These are phyloP conservation scores for Probaryconus sp. DNA, from an alignment of 1,140 invertebrate species.

Conservation along the genomic window DNA sequence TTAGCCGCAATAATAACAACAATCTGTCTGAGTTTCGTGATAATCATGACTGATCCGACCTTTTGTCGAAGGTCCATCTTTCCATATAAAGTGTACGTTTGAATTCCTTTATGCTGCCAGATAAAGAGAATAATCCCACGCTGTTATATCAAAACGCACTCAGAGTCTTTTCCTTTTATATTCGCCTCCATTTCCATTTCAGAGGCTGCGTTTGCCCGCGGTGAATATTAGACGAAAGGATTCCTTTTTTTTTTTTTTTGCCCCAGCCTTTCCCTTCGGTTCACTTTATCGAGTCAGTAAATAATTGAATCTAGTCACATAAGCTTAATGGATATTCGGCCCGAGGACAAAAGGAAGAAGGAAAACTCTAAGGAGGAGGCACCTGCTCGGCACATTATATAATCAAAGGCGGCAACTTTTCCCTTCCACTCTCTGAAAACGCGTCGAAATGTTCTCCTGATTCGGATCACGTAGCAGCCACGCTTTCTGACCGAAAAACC, in stretches of 20 bases:
- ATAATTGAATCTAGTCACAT: conserved; percentile 55
- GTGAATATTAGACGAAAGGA: conserved; percentile 46
- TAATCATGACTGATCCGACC: conserved; percentile 14
- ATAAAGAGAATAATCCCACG: conserved; percentile 46
- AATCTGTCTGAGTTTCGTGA: conserved; percentile 3
- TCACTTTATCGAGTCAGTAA: conserved; percentile 45
- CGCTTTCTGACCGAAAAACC: conserved; percentile 47
- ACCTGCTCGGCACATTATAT: conserved; percentile 50
- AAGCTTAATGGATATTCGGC: conserved; percentile 52
- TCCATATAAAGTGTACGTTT: conserved; percentile 5
- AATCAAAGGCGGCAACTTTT: conserved; percentile 56
- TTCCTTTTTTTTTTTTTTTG: conserved; percentile 24
- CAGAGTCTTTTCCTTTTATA: conserved; percentile 36
- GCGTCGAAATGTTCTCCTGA: conserved; percentile 21
- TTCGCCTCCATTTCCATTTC: conserved; percentile 38
- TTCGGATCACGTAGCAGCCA: conserved; percentile 43
- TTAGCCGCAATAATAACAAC: background rate
- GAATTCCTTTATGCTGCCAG: conserved; percentile 22
- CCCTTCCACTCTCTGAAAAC: conserved; percentile 35
- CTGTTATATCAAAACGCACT: conserved; percentile 44
- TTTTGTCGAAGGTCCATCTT: background rate
- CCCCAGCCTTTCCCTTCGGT: conserved; percentile 10
- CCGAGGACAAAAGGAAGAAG: conserved; percentile 38
- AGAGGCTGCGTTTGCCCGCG: conserved; percentile 24
- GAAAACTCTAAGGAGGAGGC: conserved; percentile 42